These are phyloP conservation scores for Sebastolobus alascanus DNA, from an alignment of 2,797 vertebrate species.

Conservation along the genomic window DNA sequence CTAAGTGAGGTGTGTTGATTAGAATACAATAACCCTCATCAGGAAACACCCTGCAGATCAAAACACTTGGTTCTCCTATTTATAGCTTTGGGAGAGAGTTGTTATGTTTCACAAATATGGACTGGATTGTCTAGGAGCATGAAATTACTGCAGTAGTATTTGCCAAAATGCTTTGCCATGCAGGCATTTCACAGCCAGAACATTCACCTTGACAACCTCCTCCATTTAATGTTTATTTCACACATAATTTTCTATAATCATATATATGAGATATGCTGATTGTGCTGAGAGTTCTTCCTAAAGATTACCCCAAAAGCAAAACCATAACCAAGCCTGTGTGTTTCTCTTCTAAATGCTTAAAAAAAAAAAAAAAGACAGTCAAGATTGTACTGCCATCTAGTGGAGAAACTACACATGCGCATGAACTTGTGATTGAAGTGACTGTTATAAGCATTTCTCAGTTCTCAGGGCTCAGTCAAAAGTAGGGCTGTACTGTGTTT, in stretches of 20 bases:
- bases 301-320: background rate
- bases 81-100: slow-evolving; percentile 1
- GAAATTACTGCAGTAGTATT: background rate
- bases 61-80: slow-evolving; percentile 32
- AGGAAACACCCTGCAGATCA: slow-evolving; percentile 24
- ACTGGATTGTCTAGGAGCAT: background rate
- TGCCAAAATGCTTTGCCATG: background rate
- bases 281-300: background rate
- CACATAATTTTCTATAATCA: background rate
- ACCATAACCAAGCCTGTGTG: background rate
- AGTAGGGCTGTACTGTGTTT: background rate
- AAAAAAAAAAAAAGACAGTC: background rate
- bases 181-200: background rate
- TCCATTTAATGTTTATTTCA: background rate
- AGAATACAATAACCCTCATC: slow-evolving; percentile 33
- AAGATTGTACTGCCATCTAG: slow-evolving; percentile 42
- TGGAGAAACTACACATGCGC: slow-evolving; percentile 5
- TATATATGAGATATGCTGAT: background rate
- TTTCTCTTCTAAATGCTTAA: too few species aligned
- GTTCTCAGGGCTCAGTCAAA: background rate
- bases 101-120: background rate
- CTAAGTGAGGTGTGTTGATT: slow-evolving; percentile 28
- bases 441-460: background rate
- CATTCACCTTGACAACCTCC: background rate
- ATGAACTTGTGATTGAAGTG: background rate